Conservation (phyloP, 2,888 invertebrate species). For the Oligia latruncula region DNA sequence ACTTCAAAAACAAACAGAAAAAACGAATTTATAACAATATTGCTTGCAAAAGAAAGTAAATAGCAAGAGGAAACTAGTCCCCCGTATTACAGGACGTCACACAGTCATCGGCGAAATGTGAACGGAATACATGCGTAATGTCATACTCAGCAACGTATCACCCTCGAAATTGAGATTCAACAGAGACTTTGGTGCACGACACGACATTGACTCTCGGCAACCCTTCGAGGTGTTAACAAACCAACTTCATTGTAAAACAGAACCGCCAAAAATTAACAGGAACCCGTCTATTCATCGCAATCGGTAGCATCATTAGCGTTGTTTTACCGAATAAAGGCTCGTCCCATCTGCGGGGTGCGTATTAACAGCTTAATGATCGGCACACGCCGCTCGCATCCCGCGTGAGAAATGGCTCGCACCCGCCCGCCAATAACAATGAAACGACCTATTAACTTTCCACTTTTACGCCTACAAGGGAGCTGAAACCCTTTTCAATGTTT, state of each 20-base stretch:
- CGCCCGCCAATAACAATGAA: constrained; percentile 82
- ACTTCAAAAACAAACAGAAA: no score
- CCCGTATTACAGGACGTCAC: neutral
- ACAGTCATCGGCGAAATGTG: neutral
- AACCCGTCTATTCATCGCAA: constrained; percentile 51
- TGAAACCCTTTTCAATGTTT: constrained; percentile 50
- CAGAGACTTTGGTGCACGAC: neutral
- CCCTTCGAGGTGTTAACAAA: constrained; percentile 29
- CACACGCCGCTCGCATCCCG: constrained; percentile 75
- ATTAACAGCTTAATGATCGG: constrained; percentile 82
- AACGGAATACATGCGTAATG: neutral
- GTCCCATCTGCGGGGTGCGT: constrained; percentile 68
- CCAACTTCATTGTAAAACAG: constrained; percentile 28
- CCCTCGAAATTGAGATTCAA: constrained; percentile 22
- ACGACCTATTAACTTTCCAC: constrained; percentile 83
- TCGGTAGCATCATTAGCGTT: constrained; percentile 59
- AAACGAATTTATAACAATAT: neutral
- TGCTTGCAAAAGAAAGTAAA: neutral
- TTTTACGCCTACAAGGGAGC: constrained; percentile 65
- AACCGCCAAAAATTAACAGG: constrained; percentile 29
- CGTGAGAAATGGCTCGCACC: constrained; percentile 67
- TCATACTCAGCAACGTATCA: neutral
- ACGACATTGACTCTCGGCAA: constrained; percentile 1
- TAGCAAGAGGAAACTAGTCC: no score
- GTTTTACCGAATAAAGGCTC: constrained; percentile 60